Evolutionary conservation across 1,140 invertebrate genomes (phyloP).

Genomic region (Drosophila kepulauana): DNA sequence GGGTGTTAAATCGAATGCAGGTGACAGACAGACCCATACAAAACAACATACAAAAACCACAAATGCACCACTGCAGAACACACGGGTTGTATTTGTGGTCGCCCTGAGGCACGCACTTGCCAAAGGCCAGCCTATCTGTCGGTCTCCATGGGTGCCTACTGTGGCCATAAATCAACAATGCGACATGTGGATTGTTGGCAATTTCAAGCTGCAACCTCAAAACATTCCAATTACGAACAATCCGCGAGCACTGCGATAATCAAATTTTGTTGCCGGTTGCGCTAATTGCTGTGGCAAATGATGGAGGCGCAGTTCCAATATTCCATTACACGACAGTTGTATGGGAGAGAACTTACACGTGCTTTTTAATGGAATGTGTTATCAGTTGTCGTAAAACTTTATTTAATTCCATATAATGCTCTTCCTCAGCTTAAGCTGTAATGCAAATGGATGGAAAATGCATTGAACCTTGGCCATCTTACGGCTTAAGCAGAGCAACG

Average conservation of each 20-base stretch:
- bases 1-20: slow-evolving; percentile 31
- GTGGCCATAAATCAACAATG: slow-evolving; percentile 50
- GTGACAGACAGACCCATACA: slow-evolving; percentile 14
- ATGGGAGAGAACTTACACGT: no score
- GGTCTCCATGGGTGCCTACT: neutral
- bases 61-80: slow-evolving; percentile 13
- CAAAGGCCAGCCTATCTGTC: neutral
- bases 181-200: slow-evolving; percentile 41
- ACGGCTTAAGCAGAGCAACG: slow-evolving; percentile 22
- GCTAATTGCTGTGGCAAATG: slow-evolving; percentile 34
- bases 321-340: no score
- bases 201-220: slow-evolving; percentile 30
- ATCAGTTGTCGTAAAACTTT: neutral
- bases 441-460: slow-evolving; percentile 9
- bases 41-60: slow-evolving; percentile 23
- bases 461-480: slow-evolving; percentile 22
- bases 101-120: neutral
- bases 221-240: slow-evolving; percentile 44
- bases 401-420: slow-evolving; percentile 8
- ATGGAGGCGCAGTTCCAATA: neutral
- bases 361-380: neutral
- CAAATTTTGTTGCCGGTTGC: slow-evolving; percentile 32
- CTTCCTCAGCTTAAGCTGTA: slow-evolving; percentile 9
- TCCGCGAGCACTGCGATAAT: slow-evolving; percentile 22
- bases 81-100: slow-evolving; percentile 29